Percentiles rank a stretch among this genome's conserved stretches.
Conservation (phyloP, 2,888 invertebrate genomes). For the Sipha maydis region DNA sequence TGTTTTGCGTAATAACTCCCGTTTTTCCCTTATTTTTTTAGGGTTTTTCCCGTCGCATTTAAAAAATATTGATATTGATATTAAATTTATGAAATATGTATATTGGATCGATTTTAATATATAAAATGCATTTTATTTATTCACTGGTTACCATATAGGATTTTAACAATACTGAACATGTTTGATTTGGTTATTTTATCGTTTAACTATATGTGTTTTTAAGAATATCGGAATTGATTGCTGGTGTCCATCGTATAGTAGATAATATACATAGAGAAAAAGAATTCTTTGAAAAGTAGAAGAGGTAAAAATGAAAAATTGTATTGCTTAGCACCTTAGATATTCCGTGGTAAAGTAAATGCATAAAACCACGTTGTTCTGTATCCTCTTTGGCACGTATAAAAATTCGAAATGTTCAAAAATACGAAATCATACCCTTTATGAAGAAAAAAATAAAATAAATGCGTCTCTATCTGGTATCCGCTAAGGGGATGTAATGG, state of each 20-base stretch:
- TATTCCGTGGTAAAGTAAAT: not conserved
- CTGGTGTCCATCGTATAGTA: not conserved
- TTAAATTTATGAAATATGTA: no score
- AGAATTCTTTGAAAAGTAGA: not conserved
- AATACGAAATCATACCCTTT: conserved; percentile 13
- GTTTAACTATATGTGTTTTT: not conserved
- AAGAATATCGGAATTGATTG: not conserved
- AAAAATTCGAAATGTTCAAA: conserved; percentile 21
- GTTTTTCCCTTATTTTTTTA: no score
- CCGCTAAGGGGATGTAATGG: not conserved
- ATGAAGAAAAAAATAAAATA: not conserved
- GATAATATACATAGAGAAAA: not conserved
- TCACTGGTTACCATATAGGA: not conserved
- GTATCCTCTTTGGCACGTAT: conserved; percentile 17
- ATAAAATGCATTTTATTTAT: not conserved
- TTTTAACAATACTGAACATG: not conserved
- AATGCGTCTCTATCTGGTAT: conserved; percentile 24
- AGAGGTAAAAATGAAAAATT: conserved; percentile 21
- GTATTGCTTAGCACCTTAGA: conserved; percentile 16
- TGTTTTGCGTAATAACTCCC: no score
- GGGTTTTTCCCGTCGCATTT: no score
- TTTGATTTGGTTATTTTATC: not conserved
- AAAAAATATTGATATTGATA: no score
- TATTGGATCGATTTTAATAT: not conserved
- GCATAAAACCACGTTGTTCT: not conserved